Percentiles rank a stretch among this genome's conserved stretches.
Conservation (phyloP, 2,888 invertebrate species). For the Xestoiulus laeticollis region DNA sequence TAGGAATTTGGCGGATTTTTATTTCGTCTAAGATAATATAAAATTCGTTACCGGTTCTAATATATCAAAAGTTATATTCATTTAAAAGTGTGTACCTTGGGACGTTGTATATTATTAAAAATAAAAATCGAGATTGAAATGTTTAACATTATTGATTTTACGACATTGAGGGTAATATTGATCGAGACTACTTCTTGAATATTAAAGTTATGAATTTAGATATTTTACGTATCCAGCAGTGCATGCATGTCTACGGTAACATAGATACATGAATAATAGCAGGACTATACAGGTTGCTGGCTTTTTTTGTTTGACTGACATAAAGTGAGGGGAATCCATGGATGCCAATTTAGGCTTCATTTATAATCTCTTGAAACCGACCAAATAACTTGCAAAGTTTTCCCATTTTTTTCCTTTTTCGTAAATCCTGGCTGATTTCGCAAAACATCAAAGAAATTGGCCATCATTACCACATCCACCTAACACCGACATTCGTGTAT, state of each 20-base stretch:
- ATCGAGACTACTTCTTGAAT: too few species aligned
- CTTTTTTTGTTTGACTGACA: constrained; percentile 6
- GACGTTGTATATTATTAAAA: too few species aligned
- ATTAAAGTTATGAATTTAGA: not conserved
- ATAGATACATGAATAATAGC: too few species aligned
- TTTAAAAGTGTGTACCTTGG: too few species aligned
- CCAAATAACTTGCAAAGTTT: constrained; percentile 8
- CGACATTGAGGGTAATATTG: too few species aligned
- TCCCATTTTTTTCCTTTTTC: not conserved
- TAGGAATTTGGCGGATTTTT: too few species aligned
- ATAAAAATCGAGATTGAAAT: too few species aligned
- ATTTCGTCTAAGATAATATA: too few species aligned
- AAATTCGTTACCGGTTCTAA: too few species aligned
- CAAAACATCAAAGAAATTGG: constrained; percentile 34
- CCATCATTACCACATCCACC: constrained; percentile 18
- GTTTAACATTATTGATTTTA: too few species aligned
- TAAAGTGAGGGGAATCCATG: constrained; percentile 27
- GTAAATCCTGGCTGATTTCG: not conserved
- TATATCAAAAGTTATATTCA: too few species aligned
- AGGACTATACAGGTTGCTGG: not conserved
- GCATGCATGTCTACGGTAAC: not conserved
- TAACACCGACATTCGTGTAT: not conserved
- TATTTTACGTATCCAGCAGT: not conserved
- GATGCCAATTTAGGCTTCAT: not conserved
- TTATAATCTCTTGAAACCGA: constrained; percentile 28